Conservation (phyloP, 2,113 vertebrate genomes). For the Progne subis region DNA sequence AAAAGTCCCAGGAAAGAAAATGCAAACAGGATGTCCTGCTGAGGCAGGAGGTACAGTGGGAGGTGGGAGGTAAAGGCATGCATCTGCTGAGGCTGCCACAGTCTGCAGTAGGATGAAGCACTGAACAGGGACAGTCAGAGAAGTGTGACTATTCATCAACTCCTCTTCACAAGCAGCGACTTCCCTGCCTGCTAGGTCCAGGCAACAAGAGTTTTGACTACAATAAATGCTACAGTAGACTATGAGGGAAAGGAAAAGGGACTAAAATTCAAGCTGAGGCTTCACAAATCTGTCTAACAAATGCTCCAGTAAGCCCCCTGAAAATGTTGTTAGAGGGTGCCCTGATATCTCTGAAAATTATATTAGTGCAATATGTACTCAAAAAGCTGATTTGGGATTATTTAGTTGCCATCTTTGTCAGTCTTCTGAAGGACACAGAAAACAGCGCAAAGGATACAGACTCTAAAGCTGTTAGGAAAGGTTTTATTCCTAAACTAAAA, state of each 20-base stretch:
- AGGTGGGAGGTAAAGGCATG: not conserved
- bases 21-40: not conserved
- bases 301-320: not conserved
- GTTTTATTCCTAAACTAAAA: not conserved
- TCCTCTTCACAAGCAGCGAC: not conserved
- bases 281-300: not conserved
- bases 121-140: not conserved
- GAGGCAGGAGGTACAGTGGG: accelerated
- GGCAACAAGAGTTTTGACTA: not conserved
- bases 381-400: not conserved
- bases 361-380: not conserved
- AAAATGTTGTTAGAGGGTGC: not conserved
- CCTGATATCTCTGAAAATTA: not conserved
- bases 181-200: not conserved
- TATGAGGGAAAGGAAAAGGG: not conserved
- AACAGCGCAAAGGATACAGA: not conserved
- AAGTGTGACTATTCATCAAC: not conserved
- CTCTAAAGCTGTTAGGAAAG: not conserved
- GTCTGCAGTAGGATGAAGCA: not conserved
- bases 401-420: not conserved
- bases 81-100: not conserved
- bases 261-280: not conserved
- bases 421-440: not conserved
- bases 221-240: not conserved
- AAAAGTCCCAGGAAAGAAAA: not conserved